Evolutionary conservation across 1,140 invertebrate genomes (phyloP).

Genomic region (Centruroides sculpturatus): DNA sequence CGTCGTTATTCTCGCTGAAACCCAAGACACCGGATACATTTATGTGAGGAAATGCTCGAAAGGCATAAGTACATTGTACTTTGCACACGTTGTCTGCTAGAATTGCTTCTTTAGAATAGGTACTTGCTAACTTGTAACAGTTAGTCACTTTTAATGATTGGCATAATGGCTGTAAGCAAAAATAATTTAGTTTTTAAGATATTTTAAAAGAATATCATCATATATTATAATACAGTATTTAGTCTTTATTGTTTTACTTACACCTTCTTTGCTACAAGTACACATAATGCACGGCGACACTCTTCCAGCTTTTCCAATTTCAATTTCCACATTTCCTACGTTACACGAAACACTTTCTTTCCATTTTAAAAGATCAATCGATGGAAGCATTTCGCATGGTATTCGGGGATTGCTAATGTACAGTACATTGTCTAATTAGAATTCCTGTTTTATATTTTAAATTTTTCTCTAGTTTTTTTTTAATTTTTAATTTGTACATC

Average conservation of each 20-base stretch:
- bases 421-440: conserved; percentile 3
- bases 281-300: conserved; percentile 44
- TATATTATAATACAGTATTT: no score
- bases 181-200: not conserved
- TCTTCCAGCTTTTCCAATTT: conserved; percentile 35
- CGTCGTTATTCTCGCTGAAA: not conserved
- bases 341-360: conserved; percentile 30
- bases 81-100: conserved; percentile 73
- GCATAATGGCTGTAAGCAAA: conserved; percentile 57
- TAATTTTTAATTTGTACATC: no score
- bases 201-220: not conserved
- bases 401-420: conserved; percentile 36
- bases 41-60: conserved; percentile 31
- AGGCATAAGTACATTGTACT: conserved; percentile 57
- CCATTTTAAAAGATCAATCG: conserved; percentile 34
- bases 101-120: conserved; percentile 66
- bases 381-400: conserved; percentile 30
- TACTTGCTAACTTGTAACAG: conserved; percentile 60
- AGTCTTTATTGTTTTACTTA: conserved; percentile 21
- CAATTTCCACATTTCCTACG: conserved; percentile 30
- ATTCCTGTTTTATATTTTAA: not conserved
- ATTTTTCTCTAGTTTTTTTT: no score
- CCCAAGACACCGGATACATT: not conserved
- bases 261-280: conserved; percentile 46
- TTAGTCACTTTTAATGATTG: conserved; percentile 75